Evolutionary conservation across 1,140 invertebrate species (phyloP).

Genomic region (Contarinia nasturtii): DNA sequence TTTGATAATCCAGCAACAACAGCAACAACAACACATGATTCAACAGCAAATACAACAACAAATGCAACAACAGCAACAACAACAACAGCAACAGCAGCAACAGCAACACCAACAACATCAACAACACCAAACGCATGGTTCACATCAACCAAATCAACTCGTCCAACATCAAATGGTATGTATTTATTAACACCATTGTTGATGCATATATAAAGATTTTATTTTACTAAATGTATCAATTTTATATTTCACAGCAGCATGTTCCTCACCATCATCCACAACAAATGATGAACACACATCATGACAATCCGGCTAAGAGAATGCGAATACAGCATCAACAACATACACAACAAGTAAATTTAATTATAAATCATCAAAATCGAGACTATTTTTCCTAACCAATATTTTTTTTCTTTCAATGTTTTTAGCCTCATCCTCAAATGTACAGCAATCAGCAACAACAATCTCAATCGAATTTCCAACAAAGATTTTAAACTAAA

Average conservation of each 20-base stretch:
- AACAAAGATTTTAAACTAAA: conserved; percentile 32
- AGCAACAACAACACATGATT: conserved; percentile 8
- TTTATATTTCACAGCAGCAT: too few relatives aligned
- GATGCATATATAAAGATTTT: too few relatives aligned
- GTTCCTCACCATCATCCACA: too few relatives aligned
- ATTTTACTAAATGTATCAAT: too few relatives aligned
- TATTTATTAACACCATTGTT: too few relatives aligned
- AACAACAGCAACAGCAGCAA: conserved; percentile 13
- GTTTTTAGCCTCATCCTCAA: too few relatives aligned
- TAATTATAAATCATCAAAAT: conserved; percentile 8
- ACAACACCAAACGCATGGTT: conserved; percentile 26
- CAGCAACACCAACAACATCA: conserved; percentile 20
- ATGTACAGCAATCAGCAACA: conserved; percentile 3
- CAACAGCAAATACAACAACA: conserved; percentile 5
- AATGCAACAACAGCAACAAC: too few relatives aligned
- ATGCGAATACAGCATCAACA: conserved; percentile 7
- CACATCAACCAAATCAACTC: conserved; percentile 32
- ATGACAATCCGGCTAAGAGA: too few relatives aligned
- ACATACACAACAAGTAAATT: conserved; percentile 21
- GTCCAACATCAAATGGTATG: conserved; percentile 43
- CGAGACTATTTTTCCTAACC: too few relatives aligned
- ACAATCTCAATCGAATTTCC: conserved; percentile 41
- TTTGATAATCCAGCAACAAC: conserved; percentile 3
- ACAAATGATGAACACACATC: too few relatives aligned
- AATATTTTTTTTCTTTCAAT: too few relatives aligned